Evolutionary conservation across 2,888 invertebrate genomes (phyloP), one percentile per base, ranked within the genome.

Genomic region (Schizaphis graminum): DNA sequence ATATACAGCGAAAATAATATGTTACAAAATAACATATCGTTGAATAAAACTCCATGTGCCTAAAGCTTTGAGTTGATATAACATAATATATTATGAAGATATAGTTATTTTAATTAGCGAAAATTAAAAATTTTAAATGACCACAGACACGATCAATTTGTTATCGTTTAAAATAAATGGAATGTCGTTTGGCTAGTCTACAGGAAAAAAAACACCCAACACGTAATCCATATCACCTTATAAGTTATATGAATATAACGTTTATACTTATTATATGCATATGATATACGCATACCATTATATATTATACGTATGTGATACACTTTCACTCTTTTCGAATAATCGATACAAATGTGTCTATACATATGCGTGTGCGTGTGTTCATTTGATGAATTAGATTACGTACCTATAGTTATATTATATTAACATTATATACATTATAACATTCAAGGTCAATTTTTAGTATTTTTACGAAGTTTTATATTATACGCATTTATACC

Each of bases 251-350:
- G 44, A 28, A 21, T 21, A 41, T 35, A 26, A 16, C 89, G 84
- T 85, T 93, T 84, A 85, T 56, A 84, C 47, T 77, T 77, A 21
- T 77, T 77, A 21, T 53, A 77, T 77, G 77, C 77, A 77, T 77
- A 57, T 89, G 49, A 67, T 86, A 91, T 61, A 57, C 44, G 44
- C 44, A 21, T 84, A 85, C 28, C 88, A 87, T 56, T 53, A 49
- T 53, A 49, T 49, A 26, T 91, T 47, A 67, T 91, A 41, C 41
- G 35, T 47, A 47, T 89, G 89, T 87, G 87, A 92, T 89, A 93
- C 93, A 93, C 93, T 93, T 93, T 93, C 93, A 93, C 93, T 93
- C 88, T 93, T 93, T 93, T 85, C 89, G 61, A 92, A 92, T 61
- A 26, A 92, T 87, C 91, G 91, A 91, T 91, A 91, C 85, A 57